Percentiles rank a stretch among this genome's conserved stretches.
These are phyloP conservation scores for Hyposoter dolosus DNA, from an alignment of 2,888 invertebrate genomes.

Conservation along the genomic window DNA sequence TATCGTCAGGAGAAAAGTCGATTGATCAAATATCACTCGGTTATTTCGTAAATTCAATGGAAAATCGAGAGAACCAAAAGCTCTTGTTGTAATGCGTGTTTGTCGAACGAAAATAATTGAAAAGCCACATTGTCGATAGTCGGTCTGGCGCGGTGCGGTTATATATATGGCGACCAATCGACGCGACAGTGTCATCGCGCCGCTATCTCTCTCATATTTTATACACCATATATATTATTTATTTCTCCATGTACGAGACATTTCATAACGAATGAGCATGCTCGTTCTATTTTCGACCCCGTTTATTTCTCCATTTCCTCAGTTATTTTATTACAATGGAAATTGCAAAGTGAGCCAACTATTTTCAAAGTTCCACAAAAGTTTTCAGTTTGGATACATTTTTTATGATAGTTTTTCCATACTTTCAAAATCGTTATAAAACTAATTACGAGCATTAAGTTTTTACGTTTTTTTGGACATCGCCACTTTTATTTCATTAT, in stretches of 20 bases:
- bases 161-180: conserved; percentile 43
- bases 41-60: conserved; percentile 51
- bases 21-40: conserved; percentile 56
- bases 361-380: neutral
- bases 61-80: conserved; percentile 36
- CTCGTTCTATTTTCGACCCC: neutral
- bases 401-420: neutral
- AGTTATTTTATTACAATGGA: neutral
- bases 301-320: neutral
- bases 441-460: neutral
- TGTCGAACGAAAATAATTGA: conserved; percentile 64
- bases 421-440: neutral
- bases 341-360: neutral
- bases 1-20: conserved; percentile 41
- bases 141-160: conserved; percentile 46
- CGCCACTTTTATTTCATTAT: no score
- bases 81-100: conserved; percentile 46
- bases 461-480: neutral
- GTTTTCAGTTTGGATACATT: no score
- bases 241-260: neutral
- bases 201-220: neutral
- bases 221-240: conserved; percentile 30
- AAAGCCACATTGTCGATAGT: conserved; percentile 48
- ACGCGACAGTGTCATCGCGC: conserved; percentile 34
- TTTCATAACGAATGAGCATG: neutral